These are phyloP conservation scores for Saccostrea cuccullata DNA, from an alignment of 1,140 invertebrate genomes.

Conservation along the genomic window DNA sequence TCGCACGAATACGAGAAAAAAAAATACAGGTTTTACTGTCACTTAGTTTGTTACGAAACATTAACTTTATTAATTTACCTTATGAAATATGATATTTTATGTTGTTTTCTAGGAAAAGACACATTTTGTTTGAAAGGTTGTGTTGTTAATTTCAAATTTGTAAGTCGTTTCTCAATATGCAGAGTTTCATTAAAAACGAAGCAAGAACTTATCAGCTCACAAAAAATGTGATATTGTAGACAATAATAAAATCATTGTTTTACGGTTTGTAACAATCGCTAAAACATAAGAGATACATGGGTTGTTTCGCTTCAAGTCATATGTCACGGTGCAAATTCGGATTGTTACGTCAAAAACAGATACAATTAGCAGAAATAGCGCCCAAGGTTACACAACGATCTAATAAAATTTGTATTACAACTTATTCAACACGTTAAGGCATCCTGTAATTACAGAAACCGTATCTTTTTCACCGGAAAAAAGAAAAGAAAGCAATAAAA, in stretches of 20 bases:
- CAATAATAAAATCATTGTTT: not conserved
- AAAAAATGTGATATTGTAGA: not conserved
- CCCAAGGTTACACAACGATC: not conserved
- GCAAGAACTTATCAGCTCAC: not conserved
- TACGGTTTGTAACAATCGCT: not conserved
- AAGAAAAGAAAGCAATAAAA: not conserved
- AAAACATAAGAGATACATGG: not conserved
- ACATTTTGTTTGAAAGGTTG: not conserved
- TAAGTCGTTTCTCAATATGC: too few relatives aligned
- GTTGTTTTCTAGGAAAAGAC: not conserved
- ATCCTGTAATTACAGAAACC: not conserved
- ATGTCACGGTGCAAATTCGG: not conserved
- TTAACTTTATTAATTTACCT: not conserved
- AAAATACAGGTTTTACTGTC: not conserved
- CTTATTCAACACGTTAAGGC: not conserved
- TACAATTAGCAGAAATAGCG: not conserved
- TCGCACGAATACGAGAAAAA: not conserved
- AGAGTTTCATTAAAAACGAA: too few relatives aligned
- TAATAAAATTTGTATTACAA: not conserved
- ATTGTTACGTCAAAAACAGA: conserved; percentile 16
- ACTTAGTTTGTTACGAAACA: not conserved
- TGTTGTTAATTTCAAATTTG: too few relatives aligned
- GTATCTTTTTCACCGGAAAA: not conserved
- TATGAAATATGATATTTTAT: not conserved
- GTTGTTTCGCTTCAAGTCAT: not conserved